Base-by-base conservation (phyloP, 2,888 invertebrate genomes). In the Athripsodes cinereus region DNA sequence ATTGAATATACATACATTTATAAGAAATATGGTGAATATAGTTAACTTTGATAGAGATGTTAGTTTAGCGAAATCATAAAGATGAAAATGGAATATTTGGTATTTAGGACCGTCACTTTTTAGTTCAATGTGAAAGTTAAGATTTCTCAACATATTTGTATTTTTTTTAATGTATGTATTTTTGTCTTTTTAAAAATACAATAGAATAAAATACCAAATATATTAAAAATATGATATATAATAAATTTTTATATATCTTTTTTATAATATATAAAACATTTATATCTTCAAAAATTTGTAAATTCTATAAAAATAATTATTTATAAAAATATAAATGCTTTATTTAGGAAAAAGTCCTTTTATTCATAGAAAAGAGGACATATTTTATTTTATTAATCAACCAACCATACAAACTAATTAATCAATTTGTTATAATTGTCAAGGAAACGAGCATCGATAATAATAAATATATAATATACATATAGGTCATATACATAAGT, bases 251-350 rank as follows among this genome's bases (percentile, higher is more conserved):
- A 26, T 26, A 26, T 26, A 26, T 26, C 26, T 40, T 5, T 40
- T 40, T 13, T 2, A 40, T 40, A 40, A 40, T 40, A 40, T 40
- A 40, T 40, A 40, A 40, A 40, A 40, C 40, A 40, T 40, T 40
- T 40, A 40, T 40, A 40, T 13, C 40, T 40, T 40, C 40, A 40
- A 40, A 40, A 40, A 40, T 40, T 40, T 40, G 40, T 40, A 40
- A 40, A 40, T 40, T 40, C n/a, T 40, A 40, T 40, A 40, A 40
- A 40, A 40, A 40, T 40, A 40, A 40, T 40, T 40, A 40, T 40
- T 40, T 40, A 40, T 40, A 50, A 50, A 50, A 50, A 50, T 50
- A 50, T 50, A 50, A 50, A 50, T 50, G 50, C 50, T 50, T 50
- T 26, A 47, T 50, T 50, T 26, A 50, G 50, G 50, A 50, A 50